Percentiles rank a stretch among this genome's conserved stretches.
Conservation (phyloP, 2,797 vertebrate genomes). For the Acrossocheilus fasciatus region DNA sequence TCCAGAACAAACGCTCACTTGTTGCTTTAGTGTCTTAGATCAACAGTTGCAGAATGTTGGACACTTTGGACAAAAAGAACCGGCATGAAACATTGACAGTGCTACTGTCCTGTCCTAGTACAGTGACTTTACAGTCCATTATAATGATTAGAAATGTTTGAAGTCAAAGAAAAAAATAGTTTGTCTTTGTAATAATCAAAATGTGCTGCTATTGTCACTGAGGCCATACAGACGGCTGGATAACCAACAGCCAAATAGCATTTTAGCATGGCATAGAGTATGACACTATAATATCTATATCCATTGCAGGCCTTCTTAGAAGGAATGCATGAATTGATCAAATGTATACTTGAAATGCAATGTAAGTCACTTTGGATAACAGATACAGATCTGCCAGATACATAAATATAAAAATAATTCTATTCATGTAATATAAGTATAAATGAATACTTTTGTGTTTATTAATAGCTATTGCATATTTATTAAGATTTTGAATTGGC, state of each 20-base stretch:
- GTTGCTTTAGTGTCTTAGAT: constrained; percentile 82
- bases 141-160: neutral
- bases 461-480: neutral
- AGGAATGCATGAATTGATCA: neutral
- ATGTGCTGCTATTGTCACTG: neutral
- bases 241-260: neutral
- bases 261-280: neutral
- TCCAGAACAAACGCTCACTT: constrained; percentile 82
- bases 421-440: neutral
- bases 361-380: neutral
- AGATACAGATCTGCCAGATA: neutral
- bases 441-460: neutral
- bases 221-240: neutral
- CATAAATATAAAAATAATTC: neutral
- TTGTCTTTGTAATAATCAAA: neutral
- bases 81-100: constrained; percentile 15
- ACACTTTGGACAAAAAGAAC: constrained; percentile 50
- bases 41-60: constrained; percentile 71
- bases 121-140: constrained; percentile 16
- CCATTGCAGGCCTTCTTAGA: neutral
- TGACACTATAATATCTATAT: neutral
- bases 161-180: neutral
- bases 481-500: neutral
- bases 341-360: neutral
- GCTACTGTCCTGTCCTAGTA: constrained; percentile 37